Base-by-base conservation (phyloP, 2,797 vertebrate genomes). In the Cossypha dichroa region DNA sequence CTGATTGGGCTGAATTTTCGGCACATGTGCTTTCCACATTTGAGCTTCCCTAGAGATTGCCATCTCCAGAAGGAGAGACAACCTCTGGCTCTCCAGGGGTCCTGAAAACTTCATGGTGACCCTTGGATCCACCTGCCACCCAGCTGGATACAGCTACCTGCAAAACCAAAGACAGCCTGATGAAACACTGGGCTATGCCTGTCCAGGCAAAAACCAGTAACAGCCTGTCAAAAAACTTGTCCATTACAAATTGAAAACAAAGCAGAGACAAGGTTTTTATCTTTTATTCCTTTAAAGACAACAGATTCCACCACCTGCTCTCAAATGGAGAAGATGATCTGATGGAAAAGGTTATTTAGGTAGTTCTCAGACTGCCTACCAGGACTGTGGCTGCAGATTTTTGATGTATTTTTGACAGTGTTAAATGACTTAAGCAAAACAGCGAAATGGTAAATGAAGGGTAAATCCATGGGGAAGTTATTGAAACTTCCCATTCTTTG, bases 121-220 rank as follows among this genome's bases (percentile, higher is more conserved):
- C 98, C 99, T 98, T 98, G 98, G 98, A 98, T 98, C 97, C 98
- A 98, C 98, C 98, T 98, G 98, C 98, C 98, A 99, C 99, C 99
- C 98, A 99, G 98, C 98, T 98, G 98, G 99, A 99, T 99, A 99
- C 99, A 99, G 98, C 98, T 98, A 99, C 99, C 99, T 99, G 98
- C 72, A 96, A 98, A 96, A 91, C 36, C 82, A 98, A 96, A 94
- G 81, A 95, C 1, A 94, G 68, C 59, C 40, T 38, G 85, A 67
- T 90, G 31, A 95, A 51, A 85, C 19, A 9, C 34, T 12, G 69
- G 49, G 62, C 74, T 15, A 1, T 16, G 46, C 28, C 66, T 9
- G 31, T 2, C 11, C 0, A 1, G 40, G 51, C 31, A 31, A 29
- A 59, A 74, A 1, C n/a, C 60, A 43, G 22, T 5, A 34, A 45